Evolutionary conservation across 2,888 invertebrate species (phyloP).

Genomic region (Ectemnius cavifrons): DNA sequence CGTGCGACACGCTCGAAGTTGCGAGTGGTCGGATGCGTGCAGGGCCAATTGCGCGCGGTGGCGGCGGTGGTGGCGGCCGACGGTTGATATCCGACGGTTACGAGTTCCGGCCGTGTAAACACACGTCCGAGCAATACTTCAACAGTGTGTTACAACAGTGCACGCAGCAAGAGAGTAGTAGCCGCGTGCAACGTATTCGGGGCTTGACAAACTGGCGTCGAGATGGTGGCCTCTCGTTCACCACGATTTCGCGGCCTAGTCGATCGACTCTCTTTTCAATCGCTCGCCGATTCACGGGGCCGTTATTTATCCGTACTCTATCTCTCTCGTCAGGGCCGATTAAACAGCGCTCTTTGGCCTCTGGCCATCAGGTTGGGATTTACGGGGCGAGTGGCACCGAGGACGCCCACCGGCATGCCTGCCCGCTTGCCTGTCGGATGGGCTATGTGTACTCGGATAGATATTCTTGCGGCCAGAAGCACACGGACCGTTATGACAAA

Average conservation of each 20-base stretch:
- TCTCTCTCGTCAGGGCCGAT: slow-evolving; percentile 6
- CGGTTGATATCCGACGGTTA: slow-evolving; percentile 59
- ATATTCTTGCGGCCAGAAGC: slow-evolving; percentile 5
- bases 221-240: slow-evolving; percentile 27
- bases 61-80: slow-evolving; percentile 38
- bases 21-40: background rate
- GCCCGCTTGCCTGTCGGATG: no score
- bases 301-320: background rate
- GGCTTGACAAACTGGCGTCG: slow-evolving; percentile 49
- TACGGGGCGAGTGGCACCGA: background rate
- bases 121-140: slow-evolving; percentile 52
- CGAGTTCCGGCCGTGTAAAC: slow-evolving; percentile 61
- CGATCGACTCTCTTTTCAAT: slow-evolving; percentile 1
- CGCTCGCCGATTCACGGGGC: slow-evolving; percentile 4
- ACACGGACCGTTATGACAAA: slow-evolving; percentile 7
- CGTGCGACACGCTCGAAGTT: background rate
- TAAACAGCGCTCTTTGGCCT: slow-evolving; percentile 9
- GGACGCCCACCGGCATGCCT: no score
- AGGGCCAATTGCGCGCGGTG: background rate
- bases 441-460: background rate
- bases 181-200: slow-evolving; percentile 39
- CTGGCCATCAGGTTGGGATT: slow-evolving; percentile 3
- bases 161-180: slow-evolving; percentile 1
- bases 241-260: background rate
- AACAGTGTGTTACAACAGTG: slow-evolving; percentile 23